A percentile compares a stretch with the other conserved stretches of the same genome.
These are phyloP conservation scores for Bucorvus abyssinicus DNA, from an alignment of 2,797 vertebrate genomes.

Conservation along the genomic window DNA sequence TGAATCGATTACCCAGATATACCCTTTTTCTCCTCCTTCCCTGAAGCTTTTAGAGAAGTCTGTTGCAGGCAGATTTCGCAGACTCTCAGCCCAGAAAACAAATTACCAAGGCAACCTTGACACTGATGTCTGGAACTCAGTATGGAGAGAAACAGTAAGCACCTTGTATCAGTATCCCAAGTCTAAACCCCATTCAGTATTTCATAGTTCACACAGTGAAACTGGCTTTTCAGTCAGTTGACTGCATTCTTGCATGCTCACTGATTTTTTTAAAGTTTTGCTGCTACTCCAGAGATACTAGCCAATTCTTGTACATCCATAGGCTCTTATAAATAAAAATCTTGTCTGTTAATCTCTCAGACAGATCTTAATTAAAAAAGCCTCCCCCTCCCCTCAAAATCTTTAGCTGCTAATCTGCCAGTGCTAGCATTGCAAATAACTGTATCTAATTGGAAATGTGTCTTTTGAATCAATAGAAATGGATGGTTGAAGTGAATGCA, in stretches of 20 bases:
- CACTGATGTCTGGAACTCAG: background rate
- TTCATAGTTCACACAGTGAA: background rate
- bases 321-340: background rate
- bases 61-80: background rate
- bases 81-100: background rate
- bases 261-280: background rate
- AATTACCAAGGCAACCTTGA: conserved; percentile 29
- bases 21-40: background rate
- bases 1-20: background rate
- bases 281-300: background rate
- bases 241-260: background rate
- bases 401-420: background rate
- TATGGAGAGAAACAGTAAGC: background rate
- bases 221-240: background rate
- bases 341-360: background rate
- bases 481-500: background rate
- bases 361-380: background rate
- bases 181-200: background rate
- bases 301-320: background rate
- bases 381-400: background rate
- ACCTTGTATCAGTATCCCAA: background rate
- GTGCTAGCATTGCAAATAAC: background rate
- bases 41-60: conserved; percentile 1
- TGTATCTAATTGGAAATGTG: background rate
- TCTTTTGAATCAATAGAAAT: background rate